Base-by-base conservation (phyloP, 2,797 vertebrate species). In the Apogon talboti region DNA sequence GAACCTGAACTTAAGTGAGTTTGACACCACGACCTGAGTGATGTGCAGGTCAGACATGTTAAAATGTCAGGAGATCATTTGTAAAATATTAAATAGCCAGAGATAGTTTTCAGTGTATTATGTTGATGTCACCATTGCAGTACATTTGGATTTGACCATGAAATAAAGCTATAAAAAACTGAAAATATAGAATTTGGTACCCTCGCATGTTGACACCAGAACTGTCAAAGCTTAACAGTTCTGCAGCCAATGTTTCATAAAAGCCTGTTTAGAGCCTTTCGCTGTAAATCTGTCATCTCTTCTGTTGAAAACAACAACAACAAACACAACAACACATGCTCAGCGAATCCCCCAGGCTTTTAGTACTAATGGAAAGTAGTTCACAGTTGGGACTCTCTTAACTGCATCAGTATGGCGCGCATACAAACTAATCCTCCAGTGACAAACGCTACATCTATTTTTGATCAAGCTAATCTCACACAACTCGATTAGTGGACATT, bases 271-370 rank as follows among this genome's bases (percentile, higher is more conserved):
- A 11, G 40, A 16, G 38, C 21, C 33, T 43, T 16, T 65, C 40
- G 19, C 37, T 21, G 16, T 47, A 42, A 70, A 11, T 65, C 21
- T 43, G 51, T 74, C 11, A 47, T 42, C 33, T 48, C 43, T 56
- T 14, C 30, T 50, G 38, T 45, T 52, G 53, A 71, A 68, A 43
- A 62, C 49, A 50, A 49, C 52, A 69, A 13, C 57, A 58, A 63
- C 56, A 74, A 53, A 51, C 66, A 59, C 51, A 33, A 14, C 4
- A 61, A 50, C 53, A 71, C 45, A 66, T 50, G 57, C 53, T 66
- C 66, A 71, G 47, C 40, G 48, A 69, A 59, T 61, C 52, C 58
- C 75, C 4, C 24, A 42, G 46, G 62, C 12, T 0, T 56, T 76
- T 45, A 65, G 14, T 11, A 15, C 48, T 52, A 46, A 65, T 71